Evolutionary conservation across 2,797 vertebrate genomes (phyloP), one percentile per base, ranked within the genome.

Genomic region (Acrossocheilus wenchowensis): DNA sequence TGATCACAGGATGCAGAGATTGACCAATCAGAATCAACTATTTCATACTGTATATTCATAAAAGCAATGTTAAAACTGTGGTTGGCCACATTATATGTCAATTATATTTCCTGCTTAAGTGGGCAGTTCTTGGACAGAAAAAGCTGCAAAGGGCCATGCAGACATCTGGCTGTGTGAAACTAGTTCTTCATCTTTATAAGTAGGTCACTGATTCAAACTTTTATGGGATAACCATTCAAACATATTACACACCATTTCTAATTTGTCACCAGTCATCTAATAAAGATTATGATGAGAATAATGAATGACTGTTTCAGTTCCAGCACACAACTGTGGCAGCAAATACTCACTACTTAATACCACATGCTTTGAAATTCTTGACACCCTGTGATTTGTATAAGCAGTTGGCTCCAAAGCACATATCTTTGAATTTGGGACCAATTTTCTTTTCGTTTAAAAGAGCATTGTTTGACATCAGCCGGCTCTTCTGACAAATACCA

Each of bases 321-420:
- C 54, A 48, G 26, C 57, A 57, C 36, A 72, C 68, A 82, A 72
- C 2, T 17, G 21, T 26, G 50, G 23, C 52, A 36, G 54, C 64
- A 64, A 75, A 75, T 36, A 82, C 41, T 36, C 43, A 34, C 52
- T 62, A 36, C 41, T 68, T 72, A 57, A 82, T 36, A 54, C 48
- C 54, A 74, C 71, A 64, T 34, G 69, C 81, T 62, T 72, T 83
- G 69, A 34, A 74, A 83, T 75, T 45, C 43, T 75, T 83, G 30
- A 74, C 71, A 75, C 82, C 12, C 71, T 75, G 71, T 75, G 71
- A 83, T 83, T 60, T 82, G 69, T 60, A 23, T 7, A 72, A 82
- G 81, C 26, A 9, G 8, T 41, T 57, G 71, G 26, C 72, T 83
- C 19, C 72, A 75, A 62, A 62, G 41, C 30, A 36, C 54, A 75